phyloP scores from a whole-genome alignment of 1,140 invertebrate genomes.

The Delia radicum region DNA sequence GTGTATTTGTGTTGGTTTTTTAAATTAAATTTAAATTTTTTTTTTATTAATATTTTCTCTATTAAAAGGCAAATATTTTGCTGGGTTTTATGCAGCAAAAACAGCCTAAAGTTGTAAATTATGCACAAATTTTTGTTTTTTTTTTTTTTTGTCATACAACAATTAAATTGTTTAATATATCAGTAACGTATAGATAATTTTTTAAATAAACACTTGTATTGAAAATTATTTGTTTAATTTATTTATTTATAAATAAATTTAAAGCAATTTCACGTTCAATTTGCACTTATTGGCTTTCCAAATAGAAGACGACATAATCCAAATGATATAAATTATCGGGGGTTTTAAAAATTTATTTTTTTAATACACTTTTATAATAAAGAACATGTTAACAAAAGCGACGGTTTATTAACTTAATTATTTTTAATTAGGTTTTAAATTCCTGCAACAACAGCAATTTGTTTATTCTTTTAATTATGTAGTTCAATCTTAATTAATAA shows the following conservation, averaged over 20 bases:
- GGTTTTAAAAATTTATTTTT: neutral
- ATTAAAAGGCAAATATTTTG: neutral
- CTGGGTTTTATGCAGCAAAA: no score
- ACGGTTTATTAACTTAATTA: neutral
- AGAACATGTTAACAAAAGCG: neutral
- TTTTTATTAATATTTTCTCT: neutral
- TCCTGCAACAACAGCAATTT: no score
- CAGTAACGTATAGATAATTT: slow-evolving; percentile 1
- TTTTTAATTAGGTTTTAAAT: no score
- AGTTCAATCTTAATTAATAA: neutral
- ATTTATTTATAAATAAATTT: neutral
- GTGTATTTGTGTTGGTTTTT: slow-evolving; percentile 26
- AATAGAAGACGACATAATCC: neutral
- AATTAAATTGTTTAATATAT: neutral
- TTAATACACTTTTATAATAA: neutral
- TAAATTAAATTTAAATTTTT: slow-evolving; percentile 23
- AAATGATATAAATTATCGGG: no score
- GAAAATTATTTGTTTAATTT: neutral
- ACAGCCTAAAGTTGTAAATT: no score
- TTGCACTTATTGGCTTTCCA: neutral
- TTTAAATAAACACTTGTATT: neutral
- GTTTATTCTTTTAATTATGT: neutral
- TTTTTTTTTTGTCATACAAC: neutral
- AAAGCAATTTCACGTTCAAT: slow-evolving; percentile 20
- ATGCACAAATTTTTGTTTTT: no score